A percentile compares a stretch with the other conserved stretches of the same genome.
These are phyloP conservation scores for Ibidorhyncha struthersii DNA, from an alignment of 2,113 vertebrate species.

Conservation along the genomic window DNA sequence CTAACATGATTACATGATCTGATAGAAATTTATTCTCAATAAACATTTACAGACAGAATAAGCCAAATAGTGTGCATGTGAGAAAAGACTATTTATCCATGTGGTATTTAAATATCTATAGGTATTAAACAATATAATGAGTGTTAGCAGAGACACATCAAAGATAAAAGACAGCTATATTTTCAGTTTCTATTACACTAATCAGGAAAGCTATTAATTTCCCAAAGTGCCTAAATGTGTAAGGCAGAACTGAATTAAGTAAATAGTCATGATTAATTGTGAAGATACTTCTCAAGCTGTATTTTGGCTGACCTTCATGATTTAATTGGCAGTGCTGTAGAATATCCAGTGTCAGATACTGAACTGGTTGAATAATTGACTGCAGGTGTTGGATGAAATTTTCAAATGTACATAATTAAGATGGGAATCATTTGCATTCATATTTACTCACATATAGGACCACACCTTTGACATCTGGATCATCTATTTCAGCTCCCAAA, in stretches of 20 bases:
- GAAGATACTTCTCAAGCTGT: conserved; percentile 21
- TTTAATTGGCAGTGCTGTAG: conserved; percentile 8
- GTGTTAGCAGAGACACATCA: neutral
- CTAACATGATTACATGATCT: neutral
- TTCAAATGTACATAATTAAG: neutral
- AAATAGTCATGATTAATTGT: neutral
- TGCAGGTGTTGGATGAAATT: neutral
- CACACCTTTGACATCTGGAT: neutral
- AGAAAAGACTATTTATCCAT: neutral
- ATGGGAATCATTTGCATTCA: neutral
- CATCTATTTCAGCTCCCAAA: neutral
- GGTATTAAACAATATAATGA: neutral
- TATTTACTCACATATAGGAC: neutral
- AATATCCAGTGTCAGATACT: neutral
- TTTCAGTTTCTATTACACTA: neutral
- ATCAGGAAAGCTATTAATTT: conserved; percentile 33
- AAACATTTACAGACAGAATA: neutral
- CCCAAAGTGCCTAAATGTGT: neutral
- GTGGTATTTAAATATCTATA: neutral
- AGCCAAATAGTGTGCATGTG: neutral
- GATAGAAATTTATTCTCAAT: neutral
- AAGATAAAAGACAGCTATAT: neutral
- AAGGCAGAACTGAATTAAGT: conserved; percentile 21
- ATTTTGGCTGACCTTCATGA: conserved; percentile 49
- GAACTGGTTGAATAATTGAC: neutral